Conservation (phyloP, 2,113 vertebrate genomes). For the Tyrannus savana region DNA sequence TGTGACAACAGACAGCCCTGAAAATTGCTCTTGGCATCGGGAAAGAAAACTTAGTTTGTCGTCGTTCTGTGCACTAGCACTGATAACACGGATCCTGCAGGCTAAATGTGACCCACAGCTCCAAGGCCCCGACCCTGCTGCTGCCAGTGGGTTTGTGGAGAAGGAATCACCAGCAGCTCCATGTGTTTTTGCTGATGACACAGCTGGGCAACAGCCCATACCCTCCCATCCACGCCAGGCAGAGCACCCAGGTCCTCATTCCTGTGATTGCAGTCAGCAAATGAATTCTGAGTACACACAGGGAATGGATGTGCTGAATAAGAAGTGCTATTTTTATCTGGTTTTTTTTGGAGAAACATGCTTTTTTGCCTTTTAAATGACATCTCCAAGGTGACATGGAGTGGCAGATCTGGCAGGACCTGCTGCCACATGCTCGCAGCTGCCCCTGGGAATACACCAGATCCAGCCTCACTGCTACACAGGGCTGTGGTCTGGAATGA, state of each 20-base stretch:
- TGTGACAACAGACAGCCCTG: not conserved
- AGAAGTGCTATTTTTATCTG: constrained; percentile 18
- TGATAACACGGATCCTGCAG: not conserved
- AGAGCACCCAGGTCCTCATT: not conserved
- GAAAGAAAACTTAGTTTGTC: not conserved
- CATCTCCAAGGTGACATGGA: not conserved
- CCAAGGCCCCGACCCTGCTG: not conserved
- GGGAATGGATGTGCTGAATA: constrained; percentile 7
- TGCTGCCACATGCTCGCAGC: not conserved
- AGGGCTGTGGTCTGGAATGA: fast-evolving
- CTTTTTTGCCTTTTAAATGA: not conserved
- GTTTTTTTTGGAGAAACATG: not conserved
- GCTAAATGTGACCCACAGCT: not conserved
- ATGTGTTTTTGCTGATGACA: fast-evolving
- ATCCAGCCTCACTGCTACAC: fast-evolving
- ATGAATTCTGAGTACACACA: fast-evolving
- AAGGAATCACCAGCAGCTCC: not conserved
- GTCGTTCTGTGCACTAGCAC: not conserved
- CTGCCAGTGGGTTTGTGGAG: not conserved
- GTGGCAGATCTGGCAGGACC: not conserved
- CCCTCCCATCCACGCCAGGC: fast-evolving
- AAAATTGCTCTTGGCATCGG: not conserved
- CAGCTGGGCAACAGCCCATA: not conserved
- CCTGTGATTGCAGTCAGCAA: not conserved
- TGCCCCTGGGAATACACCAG: not conserved